Conservation (phyloP, 2,113 vertebrate genomes). For the Leptobrachium ailaonicum region DNA sequence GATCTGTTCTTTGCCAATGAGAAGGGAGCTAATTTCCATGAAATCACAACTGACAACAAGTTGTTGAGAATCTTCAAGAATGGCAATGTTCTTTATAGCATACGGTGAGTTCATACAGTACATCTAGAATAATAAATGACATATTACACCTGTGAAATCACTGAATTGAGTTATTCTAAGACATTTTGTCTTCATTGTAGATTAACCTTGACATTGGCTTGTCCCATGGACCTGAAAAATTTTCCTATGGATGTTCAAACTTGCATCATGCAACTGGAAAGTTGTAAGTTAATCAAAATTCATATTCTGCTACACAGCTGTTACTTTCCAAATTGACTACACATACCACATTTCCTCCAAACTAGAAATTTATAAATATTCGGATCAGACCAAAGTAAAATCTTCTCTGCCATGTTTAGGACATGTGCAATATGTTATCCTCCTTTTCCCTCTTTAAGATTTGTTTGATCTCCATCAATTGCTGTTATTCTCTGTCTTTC, state of each 20-base stretch:
- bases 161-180: no score
- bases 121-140: neutral
- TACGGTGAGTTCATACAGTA: slow-evolving; percentile 73
- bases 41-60: slow-evolving; percentile 98
- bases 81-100: slow-evolving; percentile 96
- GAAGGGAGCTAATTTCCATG: slow-evolving; percentile 97
- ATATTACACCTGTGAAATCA: neutral
- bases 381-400: no score
- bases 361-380: no score
- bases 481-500: no score
- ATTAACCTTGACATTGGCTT: slow-evolving; percentile 93
- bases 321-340: no score
- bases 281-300: slow-evolving; percentile 80
- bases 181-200: slow-evolving; percentile 65
- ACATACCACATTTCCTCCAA: no score
- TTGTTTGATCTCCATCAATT: no score
- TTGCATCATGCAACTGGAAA: slow-evolving; percentile 98
- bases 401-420: no score
- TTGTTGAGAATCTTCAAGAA: slow-evolving; percentile 92
- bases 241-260: slow-evolving; percentile 99
- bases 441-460: no score
- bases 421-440: no score
- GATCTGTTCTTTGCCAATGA: slow-evolving; percentile 98
- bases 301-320: no score
- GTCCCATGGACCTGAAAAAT: slow-evolving; percentile 99